A percentile compares a stretch with the other conserved stretches of the same genome.
phyloP scores from a whole-genome alignment of 2,888 invertebrate species.

The Mactromeris polynyma region DNA sequence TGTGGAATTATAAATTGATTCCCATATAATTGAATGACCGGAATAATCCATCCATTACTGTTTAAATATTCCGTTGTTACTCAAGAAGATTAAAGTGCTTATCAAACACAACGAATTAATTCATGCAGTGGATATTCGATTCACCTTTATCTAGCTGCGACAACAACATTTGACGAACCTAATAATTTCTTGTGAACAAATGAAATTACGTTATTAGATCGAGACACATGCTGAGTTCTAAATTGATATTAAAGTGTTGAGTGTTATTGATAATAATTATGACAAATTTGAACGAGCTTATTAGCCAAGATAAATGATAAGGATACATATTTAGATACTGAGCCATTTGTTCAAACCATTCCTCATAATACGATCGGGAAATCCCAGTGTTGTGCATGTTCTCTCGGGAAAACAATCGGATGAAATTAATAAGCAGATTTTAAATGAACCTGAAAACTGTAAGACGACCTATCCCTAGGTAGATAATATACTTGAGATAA shows the following conservation, averaged over 20 bases:
- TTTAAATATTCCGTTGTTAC: neutral
- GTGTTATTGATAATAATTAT: neutral
- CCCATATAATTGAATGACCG: neutral
- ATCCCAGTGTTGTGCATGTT: no score
- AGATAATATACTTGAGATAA: no score
- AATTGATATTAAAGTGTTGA: neutral
- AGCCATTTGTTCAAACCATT: no score
- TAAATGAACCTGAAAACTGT: no score
- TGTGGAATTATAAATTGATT: neutral
- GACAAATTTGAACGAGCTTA: neutral
- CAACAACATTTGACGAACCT: neutral
- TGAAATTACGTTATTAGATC: neutral
- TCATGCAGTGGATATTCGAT: conserved; percentile 1
- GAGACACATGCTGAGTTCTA: neutral
- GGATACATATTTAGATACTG: neutral
- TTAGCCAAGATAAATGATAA: neutral
- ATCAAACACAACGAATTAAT: conserved; percentile 1
- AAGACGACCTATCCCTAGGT: no score
- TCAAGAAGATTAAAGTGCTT: neutral
- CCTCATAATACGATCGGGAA: no score
- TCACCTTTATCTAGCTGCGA: neutral
- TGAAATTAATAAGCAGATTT: no score
- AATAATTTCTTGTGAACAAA: neutral
- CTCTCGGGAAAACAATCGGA: no score
- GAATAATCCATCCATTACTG: neutral